Evolutionary conservation across 2,888 invertebrate species (phyloP), one percentile per base, ranked within the genome.

Genomic region (Oithona nana): DNA sequence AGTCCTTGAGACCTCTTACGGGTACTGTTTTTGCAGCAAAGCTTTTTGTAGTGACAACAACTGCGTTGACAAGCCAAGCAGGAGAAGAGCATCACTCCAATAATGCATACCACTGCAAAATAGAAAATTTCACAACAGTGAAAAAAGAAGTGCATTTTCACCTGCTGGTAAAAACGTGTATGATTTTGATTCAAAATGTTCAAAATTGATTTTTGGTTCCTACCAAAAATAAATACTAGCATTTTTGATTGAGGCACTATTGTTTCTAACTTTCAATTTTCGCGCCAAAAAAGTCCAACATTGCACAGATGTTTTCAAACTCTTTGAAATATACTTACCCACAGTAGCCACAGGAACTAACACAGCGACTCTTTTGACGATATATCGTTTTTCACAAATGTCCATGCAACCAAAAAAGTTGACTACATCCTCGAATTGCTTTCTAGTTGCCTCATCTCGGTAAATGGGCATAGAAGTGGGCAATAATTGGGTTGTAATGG

Each of bases 361-460:
- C 24, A 54, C 16, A 4, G 26, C 26, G 20, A 26, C 54, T 11
- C 54, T 54, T 22, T 54, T 54, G 24, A 54, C 54, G 3, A 24
- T 2, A 11, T 54, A 54, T 3, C 16, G 22, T 16, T 54, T 16
- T 22, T 26, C 54, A 26, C 54, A 54, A 11, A 3, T 3, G 3
- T 54, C 54, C 8, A 54, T 26, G 54, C 54, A 54, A 24, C 54
- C 54, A 26, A 54, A 54, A 24, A 54, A 54, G 6, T 20, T 54
- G 26, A 26, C 26, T 16, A 54, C 26, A 4, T 54, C 13, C 13
- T 20, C 16, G 11, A 54, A 54, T 20, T 20, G 24, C 26, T 4
- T 26, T 2, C 54, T 20, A 11, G 54, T 54, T 20, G 22, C 26
- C 20, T 54, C 24, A 11, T 54, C 54, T 54, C 54, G 22, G 26